A percentile compares a stretch with the other conserved stretches of the same genome.
Evolutionary conservation across 2,797 vertebrate species (phyloP).

Genomic region (Siniperca undulata): DNA sequence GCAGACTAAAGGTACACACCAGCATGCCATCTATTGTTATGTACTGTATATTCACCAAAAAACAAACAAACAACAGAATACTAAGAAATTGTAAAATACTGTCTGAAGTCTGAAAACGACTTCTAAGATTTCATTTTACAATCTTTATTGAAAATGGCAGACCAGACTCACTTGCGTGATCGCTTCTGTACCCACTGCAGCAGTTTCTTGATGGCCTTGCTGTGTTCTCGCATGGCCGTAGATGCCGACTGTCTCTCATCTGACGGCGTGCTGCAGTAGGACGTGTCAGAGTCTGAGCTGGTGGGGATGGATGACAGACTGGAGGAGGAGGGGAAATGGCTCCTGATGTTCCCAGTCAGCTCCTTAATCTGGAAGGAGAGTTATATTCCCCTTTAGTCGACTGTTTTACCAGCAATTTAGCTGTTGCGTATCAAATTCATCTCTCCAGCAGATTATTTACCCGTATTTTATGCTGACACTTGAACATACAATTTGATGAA

Average conservation of each 20-base stretch:
- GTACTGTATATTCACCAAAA: background rate
- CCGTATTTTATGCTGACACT: background rate
- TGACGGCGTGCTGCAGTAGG: slow-evolving; percentile 88
- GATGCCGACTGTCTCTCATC: slow-evolving; percentile 80
- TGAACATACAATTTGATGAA: background rate
- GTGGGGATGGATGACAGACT: slow-evolving; percentile 94
- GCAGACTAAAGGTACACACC: background rate
- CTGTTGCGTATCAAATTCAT: background rate
- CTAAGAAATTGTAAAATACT: background rate
- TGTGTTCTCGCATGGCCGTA: slow-evolving; percentile 89
- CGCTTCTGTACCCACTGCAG: slow-evolving; percentile 96
- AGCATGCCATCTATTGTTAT: background rate
- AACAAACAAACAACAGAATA: background rate
- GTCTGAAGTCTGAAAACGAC: no score
- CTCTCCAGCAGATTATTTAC: background rate
- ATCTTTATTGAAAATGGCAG: background rate
- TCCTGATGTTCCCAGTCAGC: slow-evolving; percentile 95
- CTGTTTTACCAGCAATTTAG: background rate
- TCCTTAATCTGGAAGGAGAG: slow-evolving; percentile 92
- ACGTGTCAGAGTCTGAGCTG: slow-evolving; percentile 92
- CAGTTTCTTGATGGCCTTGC: slow-evolving; percentile 93
- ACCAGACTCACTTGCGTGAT: slow-evolving; percentile 91
- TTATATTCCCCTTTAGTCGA: background rate
- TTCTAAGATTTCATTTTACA: background rate
- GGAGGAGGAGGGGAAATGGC: slow-evolving; percentile 91